These are phyloP conservation scores for Thalassophryne amazonica DNA, from an alignment of 2,797 vertebrate species.

Conservation along the genomic window DNA sequence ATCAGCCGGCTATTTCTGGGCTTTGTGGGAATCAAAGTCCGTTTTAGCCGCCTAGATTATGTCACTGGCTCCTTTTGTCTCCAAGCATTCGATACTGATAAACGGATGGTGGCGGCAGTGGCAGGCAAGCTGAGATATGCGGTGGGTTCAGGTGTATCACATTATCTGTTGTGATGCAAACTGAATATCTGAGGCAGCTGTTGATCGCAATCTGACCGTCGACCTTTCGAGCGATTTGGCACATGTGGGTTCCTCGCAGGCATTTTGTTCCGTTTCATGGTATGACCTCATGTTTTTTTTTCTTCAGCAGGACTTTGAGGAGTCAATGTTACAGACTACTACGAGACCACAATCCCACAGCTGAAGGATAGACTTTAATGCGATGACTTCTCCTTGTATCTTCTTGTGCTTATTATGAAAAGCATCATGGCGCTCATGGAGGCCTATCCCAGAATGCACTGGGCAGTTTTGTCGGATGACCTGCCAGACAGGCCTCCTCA, in stretches of 20 bases:
- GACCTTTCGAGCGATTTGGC: neutral
- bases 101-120: constrained; percentile 42
- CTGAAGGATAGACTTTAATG: too few relatives aligned
- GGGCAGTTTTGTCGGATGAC: too few relatives aligned
- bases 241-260: constrained; percentile 12
- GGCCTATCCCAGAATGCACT: too few relatives aligned
- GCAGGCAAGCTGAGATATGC: constrained; percentile 28
- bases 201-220: constrained; percentile 25
- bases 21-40: constrained; percentile 66
- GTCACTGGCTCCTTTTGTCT: constrained; percentile 58
- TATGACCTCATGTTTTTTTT: constrained; percentile 17
- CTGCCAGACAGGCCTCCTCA: too few relatives aligned
- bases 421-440: too few relatives aligned
- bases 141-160: constrained; percentile 41
- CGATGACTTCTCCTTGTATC: too few relatives aligned
- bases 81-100: constrained; percentile 64
- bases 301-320: too few relatives aligned
- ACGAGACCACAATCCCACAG: too few relatives aligned
- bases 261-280: neutral
- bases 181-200: constrained; percentile 19
- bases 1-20: constrained; percentile 66
- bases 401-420: too few relatives aligned
- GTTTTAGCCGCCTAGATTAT: constrained; percentile 60
- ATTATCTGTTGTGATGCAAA: constrained; percentile 54
- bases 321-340: too few relatives aligned